Evolutionary conservation across 1,140 invertebrate genomes (phyloP).

Genomic region (Bombus vancouverensis): DNA sequence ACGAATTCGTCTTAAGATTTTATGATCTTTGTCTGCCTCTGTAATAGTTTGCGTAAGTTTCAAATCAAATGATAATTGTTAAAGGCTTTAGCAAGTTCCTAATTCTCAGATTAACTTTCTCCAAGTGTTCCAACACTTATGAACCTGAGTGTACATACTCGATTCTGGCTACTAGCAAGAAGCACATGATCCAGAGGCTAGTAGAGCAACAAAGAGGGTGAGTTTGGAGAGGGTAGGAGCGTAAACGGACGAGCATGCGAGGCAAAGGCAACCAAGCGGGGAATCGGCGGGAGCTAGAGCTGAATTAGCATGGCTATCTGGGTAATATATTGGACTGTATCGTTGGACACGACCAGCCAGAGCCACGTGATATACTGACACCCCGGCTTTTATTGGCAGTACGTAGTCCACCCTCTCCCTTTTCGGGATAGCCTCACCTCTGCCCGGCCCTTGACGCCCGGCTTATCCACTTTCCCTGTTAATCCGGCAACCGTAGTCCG

Average conservation of each 20-base stretch:
- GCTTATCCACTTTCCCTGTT: constrained; percentile 73
- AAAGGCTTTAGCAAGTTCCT: background rate
- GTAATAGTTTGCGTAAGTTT: too few relatives aligned
- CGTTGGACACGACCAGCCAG: constrained; percentile 69
- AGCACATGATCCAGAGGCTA: background rate
- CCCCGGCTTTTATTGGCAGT: constrained; percentile 71
- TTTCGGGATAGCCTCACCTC: constrained; percentile 34
- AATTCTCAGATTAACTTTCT: too few relatives aligned
- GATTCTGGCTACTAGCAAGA: constrained; percentile 5
- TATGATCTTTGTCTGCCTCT: too few relatives aligned
- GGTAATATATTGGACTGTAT: constrained; percentile 78
- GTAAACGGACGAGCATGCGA: constrained; percentile 52
- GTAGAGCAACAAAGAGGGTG: background rate
- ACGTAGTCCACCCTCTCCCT: constrained; percentile 51
- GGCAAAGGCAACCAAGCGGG: constrained; percentile 58
- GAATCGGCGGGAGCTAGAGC: constrained; percentile 64
- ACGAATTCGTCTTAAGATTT: too few relatives aligned
- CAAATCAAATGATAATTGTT: background rate
- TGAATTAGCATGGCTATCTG: constrained; percentile 78
- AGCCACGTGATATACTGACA: constrained; percentile 69
- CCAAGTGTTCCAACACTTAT: background rate
- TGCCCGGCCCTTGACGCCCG: constrained; percentile 63
- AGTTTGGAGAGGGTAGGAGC: background rate
- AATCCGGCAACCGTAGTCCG: constrained; percentile 62
- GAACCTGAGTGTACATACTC: background rate